Base-by-base conservation (phyloP, 2,797 vertebrate species). In the Sebastes trivittatus region DNA sequence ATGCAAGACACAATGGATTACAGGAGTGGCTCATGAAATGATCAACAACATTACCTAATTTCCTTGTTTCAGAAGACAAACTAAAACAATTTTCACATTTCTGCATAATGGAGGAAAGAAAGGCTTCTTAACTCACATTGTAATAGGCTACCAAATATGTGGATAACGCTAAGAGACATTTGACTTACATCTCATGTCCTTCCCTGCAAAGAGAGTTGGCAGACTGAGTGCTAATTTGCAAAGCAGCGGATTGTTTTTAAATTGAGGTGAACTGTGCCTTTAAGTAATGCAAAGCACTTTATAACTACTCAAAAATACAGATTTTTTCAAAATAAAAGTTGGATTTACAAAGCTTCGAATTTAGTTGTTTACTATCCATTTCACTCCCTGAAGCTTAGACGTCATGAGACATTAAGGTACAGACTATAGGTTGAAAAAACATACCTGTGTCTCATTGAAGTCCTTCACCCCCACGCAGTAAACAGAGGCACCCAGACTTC, bases 391-490 rank as follows among this genome's bases (percentile, higher is more conserved):
- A 46, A 56, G 36, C 42, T 71, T 23, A 60, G 29, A 61, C 13
- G 3, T 72, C 29, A 77, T 16, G 11, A 75, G 34, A 71, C 11
- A 68, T 74, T 52, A 63, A 68, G 20, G 6, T 42, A 56, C 18
- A 72, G 36, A 55, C 18, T 38, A 46, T 46, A 23, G 73, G 59
- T 73, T 13, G 74, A 22, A 80, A 27, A 72, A 27, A 83, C 90
- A 78, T 93, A 99, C 98, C 98, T 99, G 98, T 11, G 98, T 99
- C 90, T 99, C 98, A 71, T 99, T 98, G 96, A 99, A 99, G 94
- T 99, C 98, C 82, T 99, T 99, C 90, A 99, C 98, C 0, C 98
- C 98, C 6, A 99, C 98, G 5, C 98, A 99, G 84, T 99, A 99
- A 16, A 99, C 97, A 0, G 98, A 96, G 11, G 98, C 98, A 42